Conservation (phyloP, 2,797 vertebrate genomes). For the Sphenopsis melanotis region DNA sequence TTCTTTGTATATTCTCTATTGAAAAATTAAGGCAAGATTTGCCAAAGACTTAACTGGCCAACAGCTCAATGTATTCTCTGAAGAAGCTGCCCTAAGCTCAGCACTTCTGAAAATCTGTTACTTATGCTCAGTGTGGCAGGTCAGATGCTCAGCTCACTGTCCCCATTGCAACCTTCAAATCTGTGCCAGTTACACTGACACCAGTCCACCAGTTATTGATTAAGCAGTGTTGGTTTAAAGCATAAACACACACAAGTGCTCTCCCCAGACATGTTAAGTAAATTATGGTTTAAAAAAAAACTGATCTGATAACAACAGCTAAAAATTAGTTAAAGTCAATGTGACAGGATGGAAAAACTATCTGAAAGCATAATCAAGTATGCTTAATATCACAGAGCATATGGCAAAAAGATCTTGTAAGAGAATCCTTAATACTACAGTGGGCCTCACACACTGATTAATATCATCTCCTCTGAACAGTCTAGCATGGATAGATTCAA, state of each 20-base stretch:
- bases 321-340: slow-evolving; percentile 15
- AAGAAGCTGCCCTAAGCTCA: not conserved
- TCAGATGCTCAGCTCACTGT: not conserved
- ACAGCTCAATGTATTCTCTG: not conserved
- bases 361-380: slow-evolving; percentile 30
- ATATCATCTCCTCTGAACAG: slow-evolving; percentile 20
- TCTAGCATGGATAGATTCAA: slow-evolving; percentile 8
- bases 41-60: not conserved
- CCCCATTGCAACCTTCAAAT: not conserved
- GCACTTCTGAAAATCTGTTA: not conserved
- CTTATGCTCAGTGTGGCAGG: not conserved
- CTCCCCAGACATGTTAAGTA: not conserved
- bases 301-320: not conserved
- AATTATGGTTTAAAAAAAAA: not conserved
- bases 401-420: slow-evolving; percentile 35
- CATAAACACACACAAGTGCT: not conserved
- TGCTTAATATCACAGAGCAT: slow-evolving; percentile 28
- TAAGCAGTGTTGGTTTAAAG: not conserved
- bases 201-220: not conserved
- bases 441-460: slow-evolving; percentile 20
- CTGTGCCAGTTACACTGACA: not conserved
- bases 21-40: not conserved
- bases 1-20: not conserved
- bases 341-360: not conserved
- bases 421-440: slow-evolving; percentile 25